Evolutionary conservation across 1,140 invertebrate species (phyloP), one percentile per base, ranked within the genome.

Genomic region (Drosophila obscura): DNA sequence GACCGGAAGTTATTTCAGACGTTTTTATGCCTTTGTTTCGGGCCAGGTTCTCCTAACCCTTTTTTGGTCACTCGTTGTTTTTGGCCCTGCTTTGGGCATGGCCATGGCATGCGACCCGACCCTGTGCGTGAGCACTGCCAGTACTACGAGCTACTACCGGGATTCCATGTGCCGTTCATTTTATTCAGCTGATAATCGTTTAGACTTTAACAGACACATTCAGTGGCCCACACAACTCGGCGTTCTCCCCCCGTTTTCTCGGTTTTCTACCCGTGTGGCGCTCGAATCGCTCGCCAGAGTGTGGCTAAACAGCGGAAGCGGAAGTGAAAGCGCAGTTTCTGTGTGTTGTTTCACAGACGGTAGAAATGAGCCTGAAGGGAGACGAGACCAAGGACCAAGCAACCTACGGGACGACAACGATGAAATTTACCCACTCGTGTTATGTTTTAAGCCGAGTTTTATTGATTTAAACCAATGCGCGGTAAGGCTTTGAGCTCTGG

Each of bases 311-410:
- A 79, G 62, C 77, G 77, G 77, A 80, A 77, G 55, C 77, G 77
- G 77, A 80, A 80, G 77, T 80, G 68, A 80, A 77, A 80, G 77
- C 77, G 73, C 77, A 80, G 77, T 80, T 80, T 77, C 73, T 73
- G 66, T 75, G 61, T 79, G 77, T 66, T 73, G 73, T 67, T 62
- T 46, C 35, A 5, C 11, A 39, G 35, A 39, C 35, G 35, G 35
- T 4, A 39, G 11, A 39, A 39, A 39, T 31, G 39, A 61, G 59
- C 48, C 59, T 44, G 46, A 62, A 62, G 63, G 62, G 56, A 7
- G 28, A 19, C 19, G 28, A 28, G 28, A 7, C 28, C 28, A 28
- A 31, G 6, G 31, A 31, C 1, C 35, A 39, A 13, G 35, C 35
- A 4, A 39, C 35, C 11, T 66, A 73, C 67, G 24, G 43, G 31